Evolutionary conservation across 64 coral and sea anemone species (phyloP).

Genomic region (Hydrozoanthus tunicans): DNA sequence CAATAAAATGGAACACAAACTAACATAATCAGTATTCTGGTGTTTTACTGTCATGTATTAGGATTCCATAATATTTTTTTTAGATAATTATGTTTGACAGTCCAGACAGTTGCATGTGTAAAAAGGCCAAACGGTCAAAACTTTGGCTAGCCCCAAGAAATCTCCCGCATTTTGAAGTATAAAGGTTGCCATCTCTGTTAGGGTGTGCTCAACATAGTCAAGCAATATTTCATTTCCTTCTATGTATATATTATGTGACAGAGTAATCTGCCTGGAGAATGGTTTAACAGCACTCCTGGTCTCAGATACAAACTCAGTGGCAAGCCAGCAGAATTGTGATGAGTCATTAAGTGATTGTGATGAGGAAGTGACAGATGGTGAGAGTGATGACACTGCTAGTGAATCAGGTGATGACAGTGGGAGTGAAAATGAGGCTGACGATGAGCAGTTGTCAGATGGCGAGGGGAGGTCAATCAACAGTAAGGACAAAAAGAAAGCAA

Average conservation of each 20-base stretch:
- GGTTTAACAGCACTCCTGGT: conserved; percentile 79
- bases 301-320: conserved; percentile 83
- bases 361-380: conserved; percentile 55
- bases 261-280: conserved; percentile 78
- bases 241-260: background rate
- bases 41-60: too few species aligned
- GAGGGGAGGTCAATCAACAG: background rate
- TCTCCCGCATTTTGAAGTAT: too few species aligned
- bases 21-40: too few species aligned
- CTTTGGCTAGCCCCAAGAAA: too few species aligned
- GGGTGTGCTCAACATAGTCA: background rate
- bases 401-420: conserved; percentile 36
- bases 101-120: too few species aligned
- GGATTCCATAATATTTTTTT: too few species aligned
- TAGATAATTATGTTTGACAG: too few species aligned
- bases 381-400: conserved; percentile 38
- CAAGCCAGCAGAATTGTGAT: conserved; percentile 1
- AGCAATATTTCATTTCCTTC: conserved; percentile 3
- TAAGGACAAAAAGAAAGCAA: conserved; percentile 1
- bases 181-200: background rate
- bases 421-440: conserved; percentile 32
- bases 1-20: too few species aligned
- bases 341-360: conserved; percentile 9
- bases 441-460: background rate
- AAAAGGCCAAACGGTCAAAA: too few species aligned